Percentiles rank a stretch among this genome's conserved stretches.
Conservation (phyloP, 2,797 vertebrate genomes). For the Sebastes vulpes region DNA sequence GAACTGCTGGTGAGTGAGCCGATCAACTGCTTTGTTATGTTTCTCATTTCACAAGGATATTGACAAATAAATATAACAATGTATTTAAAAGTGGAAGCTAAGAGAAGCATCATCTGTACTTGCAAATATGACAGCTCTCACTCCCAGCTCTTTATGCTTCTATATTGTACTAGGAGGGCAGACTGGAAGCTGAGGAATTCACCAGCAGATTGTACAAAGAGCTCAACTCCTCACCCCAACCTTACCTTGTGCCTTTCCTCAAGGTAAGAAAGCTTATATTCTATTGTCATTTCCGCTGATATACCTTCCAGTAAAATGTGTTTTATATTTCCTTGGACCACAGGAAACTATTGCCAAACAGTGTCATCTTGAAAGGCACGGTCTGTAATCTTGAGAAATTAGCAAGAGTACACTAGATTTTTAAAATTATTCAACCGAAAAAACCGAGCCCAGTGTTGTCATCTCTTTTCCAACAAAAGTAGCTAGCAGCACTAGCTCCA, state of each 20-base stretch:
- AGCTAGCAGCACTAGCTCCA: too few species aligned
- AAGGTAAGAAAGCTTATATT: constrained; percentile 86
- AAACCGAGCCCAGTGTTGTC: too few species aligned
- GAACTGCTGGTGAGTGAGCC: constrained; percentile 92
- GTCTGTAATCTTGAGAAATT: too few species aligned
- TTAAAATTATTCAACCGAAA: too few species aligned
- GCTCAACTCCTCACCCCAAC: constrained; percentile 98
- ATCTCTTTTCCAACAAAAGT: too few species aligned
- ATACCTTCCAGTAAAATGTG: not conserved
- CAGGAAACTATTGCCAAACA: not conserved
- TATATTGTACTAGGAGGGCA: constrained; percentile 89
- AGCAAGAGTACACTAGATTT: too few species aligned
- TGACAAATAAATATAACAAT: not conserved
- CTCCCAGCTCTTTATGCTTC: not conserved
- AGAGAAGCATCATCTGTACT: not conserved
- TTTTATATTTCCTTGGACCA: not conserved
- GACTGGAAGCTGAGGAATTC: constrained; percentile 97
- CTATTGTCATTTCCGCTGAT: not conserved
- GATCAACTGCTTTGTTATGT: not conserved
- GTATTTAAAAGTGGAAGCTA: not conserved
- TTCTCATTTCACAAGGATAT: not conserved
- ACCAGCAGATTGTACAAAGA: constrained; percentile 97
- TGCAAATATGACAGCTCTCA: not conserved
- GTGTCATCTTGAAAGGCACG: not conserved
- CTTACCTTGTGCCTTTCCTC: constrained; percentile 99